Evolutionary conservation across 2,113 vertebrate genomes (phyloP), one percentile per base, ranked within the genome.

Genomic region (Blennius ocellaris): DNA sequence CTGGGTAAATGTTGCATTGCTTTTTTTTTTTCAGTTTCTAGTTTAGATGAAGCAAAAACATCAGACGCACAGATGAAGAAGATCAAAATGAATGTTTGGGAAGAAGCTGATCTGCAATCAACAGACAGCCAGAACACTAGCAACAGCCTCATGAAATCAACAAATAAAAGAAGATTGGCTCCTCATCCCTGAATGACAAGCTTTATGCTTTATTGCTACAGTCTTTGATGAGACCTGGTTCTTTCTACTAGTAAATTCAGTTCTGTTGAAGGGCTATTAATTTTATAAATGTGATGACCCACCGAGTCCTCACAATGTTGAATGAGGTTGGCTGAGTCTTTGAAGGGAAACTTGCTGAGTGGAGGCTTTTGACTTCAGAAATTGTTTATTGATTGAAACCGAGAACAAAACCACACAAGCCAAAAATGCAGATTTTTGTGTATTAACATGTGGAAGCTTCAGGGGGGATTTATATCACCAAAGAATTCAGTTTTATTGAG

Each of bases 241-340:
- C 61, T 65, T 55, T 86, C 73, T 56, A 41, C 63, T 80, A 74
- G 39, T 78, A 51, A 73, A 80, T 76, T 58, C 57, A 49, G 73
- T 50, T 60, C 58, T 66, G 48, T 36, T 78, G 51, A 71, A 82
- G 53, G 71, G 56, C 55, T 80, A 63, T 82, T 72, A 71, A 78
- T 78, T 78, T 11, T 51, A 80, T 55, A 55, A 37, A 75, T 66
- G 1, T 56, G 57, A 60, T 76, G 73, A 73, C 63, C 69, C 55
- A 36, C 21, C 11, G 15, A 47, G 72, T 41, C 54, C 37, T 63
- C 47, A 38, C 61, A 67, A 44, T 43, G 48, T 50, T 56, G 68
- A 52, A 41, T 45, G 15, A 10, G 47, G 39, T 39, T 58, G 52
- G 56, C 56, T 44, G 55, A 67, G 57, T 74, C 30, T 60, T 44